A percentile compares a stretch with the other conserved stretches of the same genome.
Evolutionary conservation across 2,888 invertebrate genomes (phyloP).

Genomic region (Drosophila buzzatii): DNA sequence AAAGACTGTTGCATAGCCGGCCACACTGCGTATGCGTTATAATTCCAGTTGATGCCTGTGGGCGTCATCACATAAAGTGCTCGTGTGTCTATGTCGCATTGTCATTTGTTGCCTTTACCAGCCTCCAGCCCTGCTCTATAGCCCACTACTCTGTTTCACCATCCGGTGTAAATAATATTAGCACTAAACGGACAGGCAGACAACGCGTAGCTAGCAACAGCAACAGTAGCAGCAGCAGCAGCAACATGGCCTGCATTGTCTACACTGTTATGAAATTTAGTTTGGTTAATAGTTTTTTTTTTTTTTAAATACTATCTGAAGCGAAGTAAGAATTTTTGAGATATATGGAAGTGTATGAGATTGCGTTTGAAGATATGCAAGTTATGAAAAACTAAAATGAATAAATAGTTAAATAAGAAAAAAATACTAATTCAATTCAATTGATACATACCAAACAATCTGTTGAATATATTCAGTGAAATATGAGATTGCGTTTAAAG

Average conservation of each 20-base stretch:
- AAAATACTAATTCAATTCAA: too few species aligned
- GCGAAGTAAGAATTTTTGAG: background rate
- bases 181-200: conserved; percentile 62
- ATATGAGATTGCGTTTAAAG: too few species aligned
- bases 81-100: conserved; percentile 65
- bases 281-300: too few species aligned
- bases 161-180: conserved; percentile 70
- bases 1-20: conserved; percentile 51
- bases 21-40: conserved; percentile 60
- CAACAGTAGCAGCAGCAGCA: conserved; percentile 15
- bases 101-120: conserved; percentile 28
- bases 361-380: too few species aligned
- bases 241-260: conserved; percentile 14
- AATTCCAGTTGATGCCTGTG: conserved; percentile 71
- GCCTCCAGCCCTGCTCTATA: background rate
- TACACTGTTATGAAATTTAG: background rate
- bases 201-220: conserved; percentile 2
- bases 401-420: too few species aligned
- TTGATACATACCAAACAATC: too few species aligned
- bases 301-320: too few species aligned
- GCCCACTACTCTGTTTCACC: background rate
- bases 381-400: too few species aligned
- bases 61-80: conserved; percentile 76
- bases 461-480: too few species aligned
- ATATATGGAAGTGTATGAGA: background rate